Evolutionary conservation across 2,888 invertebrate genomes (phyloP), one percentile per base, ranked within the genome.

Genomic region (Aphodius sticticus): DNA sequence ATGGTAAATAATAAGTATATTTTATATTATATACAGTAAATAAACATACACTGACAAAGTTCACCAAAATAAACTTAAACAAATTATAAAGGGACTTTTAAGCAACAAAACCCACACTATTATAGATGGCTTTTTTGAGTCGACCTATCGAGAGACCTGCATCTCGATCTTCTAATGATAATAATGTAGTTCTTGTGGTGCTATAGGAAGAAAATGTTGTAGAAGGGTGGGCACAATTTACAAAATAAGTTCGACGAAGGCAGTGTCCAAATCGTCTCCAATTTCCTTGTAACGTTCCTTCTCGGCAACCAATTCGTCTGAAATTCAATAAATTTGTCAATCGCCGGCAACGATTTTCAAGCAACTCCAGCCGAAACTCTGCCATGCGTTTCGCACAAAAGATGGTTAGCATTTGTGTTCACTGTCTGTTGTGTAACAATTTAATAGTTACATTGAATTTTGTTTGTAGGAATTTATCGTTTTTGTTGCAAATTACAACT

Each of bases 251-350:
- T 96, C 96, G 92, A 98, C 97, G 93, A 99, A 99, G 89, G 99
- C 99, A 90, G 96, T 96, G 92, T 99, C 99, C 94, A 99, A 94
- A 91, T 99, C 99, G 94, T 99, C 99, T 93, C 98, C 98, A 93
- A 99, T 99, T 92, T 96, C 96, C 94, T 99, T 99, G 97, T 98
- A 99, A 91, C 98, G 97, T 93, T 99, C 99, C 94, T 99, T 99
- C 91, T 97, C 97, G 90, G 96, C 94, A 88, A 97, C 96, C 90
- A 97, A 94, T 90, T 97, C 97, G 94, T 97, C 97, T 97, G 93
- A 85, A 92, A 91, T 79, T 77, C 75, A 79, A 81, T 70, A 77
- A 75, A 69, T 16, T 69, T 53, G 16, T 74, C n/a, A 78, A 38
- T 69, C n/a, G 35, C 6, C 53, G 12, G 53, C 53, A 53, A 9